phyloP scores from a whole-genome alignment of 2,888 invertebrate species.

The Germaria angustata region DNA sequence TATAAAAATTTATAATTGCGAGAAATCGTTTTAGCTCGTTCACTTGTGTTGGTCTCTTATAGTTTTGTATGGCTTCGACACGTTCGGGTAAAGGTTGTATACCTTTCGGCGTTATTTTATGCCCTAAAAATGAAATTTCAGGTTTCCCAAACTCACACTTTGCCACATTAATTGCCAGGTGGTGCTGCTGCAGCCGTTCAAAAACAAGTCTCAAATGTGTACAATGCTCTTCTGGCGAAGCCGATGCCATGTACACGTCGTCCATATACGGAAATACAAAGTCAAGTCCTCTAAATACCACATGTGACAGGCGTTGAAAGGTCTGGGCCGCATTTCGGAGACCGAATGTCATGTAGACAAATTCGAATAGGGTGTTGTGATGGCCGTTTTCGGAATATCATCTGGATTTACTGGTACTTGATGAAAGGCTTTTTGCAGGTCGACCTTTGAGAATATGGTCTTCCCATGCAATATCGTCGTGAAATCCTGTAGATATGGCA shows the following conservation, averaged over 20 bases:
- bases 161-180: conserved; percentile 6
- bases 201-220: conserved; percentile 59
- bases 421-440: no score
- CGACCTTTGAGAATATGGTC: background rate
- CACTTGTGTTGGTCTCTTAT: no score
- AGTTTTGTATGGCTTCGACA: no score
- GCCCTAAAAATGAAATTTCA: conserved; percentile 49
- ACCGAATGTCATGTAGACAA: conserved; percentile 34
- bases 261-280: conserved; percentile 60
- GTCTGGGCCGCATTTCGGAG: conserved; percentile 52
- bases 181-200: background rate
- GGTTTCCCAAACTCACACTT: background rate
- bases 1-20: conserved; percentile 67
- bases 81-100: no score
- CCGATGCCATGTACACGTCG: conserved; percentile 54
- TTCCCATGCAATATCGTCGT: no score
- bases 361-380: background rate
- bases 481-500: background rate
- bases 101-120: background rate
- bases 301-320: conserved; percentile 55
- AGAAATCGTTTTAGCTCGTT: conserved; percentile 60
- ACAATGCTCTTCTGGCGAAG: conserved; percentile 46
- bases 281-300: conserved; percentile 14
- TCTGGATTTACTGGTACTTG: background rate
- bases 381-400: background rate